These are phyloP conservation scores for Urocynchramus pylzowi DNA, from an alignment of 2,113 vertebrate genomes.

Conservation along the genomic window DNA sequence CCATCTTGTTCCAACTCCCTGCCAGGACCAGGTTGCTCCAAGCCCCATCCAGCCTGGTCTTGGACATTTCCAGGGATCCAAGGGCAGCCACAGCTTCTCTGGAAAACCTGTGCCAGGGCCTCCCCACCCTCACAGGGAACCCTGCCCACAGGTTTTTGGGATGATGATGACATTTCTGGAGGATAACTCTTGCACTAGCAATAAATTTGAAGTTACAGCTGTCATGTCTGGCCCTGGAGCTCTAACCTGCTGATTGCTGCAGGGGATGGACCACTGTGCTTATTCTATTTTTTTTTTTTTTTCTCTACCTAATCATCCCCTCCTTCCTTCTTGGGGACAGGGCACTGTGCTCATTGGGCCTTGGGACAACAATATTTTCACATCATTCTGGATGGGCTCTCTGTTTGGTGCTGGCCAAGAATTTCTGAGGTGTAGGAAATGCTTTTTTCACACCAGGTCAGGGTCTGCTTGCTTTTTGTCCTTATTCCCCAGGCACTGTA, in stretches of 20 bases:
- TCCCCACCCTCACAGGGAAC: not conserved
- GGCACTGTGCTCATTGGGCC: too few species aligned
- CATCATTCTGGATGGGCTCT: not conserved
- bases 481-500: not conserved
- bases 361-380: not conserved
- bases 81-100: not conserved
- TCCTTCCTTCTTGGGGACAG: not conserved
- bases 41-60: accelerated
- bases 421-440: not conserved
- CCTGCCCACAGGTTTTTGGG: not conserved
- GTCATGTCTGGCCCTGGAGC: not conserved
- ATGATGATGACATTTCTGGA: not conserved
- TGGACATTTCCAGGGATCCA: not conserved
- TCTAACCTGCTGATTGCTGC: not conserved
- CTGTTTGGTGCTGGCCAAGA: not conserved
- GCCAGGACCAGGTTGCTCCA: not conserved
- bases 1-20: not conserved
- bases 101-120: not conserved
- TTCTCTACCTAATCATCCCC: not conserved
- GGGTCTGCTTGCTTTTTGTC: not conserved
- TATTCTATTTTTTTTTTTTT: not conserved
- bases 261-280: not conserved
- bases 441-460: not conserved
- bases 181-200: not conserved
- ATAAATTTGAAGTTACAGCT: not conserved